A percentile compares a stretch with the other conserved stretches of the same genome.
phyloP scores from a whole-genome alignment of 2,888 invertebrate species.

The Apantesis nais region DNA sequence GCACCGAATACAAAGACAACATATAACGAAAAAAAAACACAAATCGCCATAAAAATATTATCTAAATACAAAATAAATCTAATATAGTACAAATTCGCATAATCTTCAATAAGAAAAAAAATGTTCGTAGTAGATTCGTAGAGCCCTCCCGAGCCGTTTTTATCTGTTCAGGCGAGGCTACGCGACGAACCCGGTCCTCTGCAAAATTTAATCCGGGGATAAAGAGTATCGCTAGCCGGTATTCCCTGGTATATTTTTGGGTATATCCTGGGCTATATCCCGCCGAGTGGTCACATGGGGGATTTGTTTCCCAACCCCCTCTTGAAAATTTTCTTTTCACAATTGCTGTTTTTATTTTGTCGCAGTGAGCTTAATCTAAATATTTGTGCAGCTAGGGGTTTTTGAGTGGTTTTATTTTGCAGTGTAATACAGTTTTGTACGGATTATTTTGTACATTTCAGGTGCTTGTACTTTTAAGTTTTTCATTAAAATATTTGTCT shows the following conservation, averaged over 20 bases:
- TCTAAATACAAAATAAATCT: slow-evolving; percentile 27
- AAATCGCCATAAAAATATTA: slow-evolving; percentile 27
- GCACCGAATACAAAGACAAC: not conserved
- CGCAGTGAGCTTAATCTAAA: slow-evolving; percentile 57
- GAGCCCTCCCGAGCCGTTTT: slow-evolving; percentile 53
- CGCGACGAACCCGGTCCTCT: slow-evolving; percentile 65
- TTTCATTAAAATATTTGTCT: not conserved
- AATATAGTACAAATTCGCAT: slow-evolving; percentile 43
- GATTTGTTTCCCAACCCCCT: slow-evolving; percentile 51
- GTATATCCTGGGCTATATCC: slow-evolving; percentile 55
- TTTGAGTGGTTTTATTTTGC: slow-evolving; percentile 36
- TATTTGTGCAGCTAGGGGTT: slow-evolving; percentile 54
- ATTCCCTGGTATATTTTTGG: slow-evolving; percentile 50
- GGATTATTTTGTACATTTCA: slow-evolving; percentile 5
- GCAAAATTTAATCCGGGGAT: slow-evolving; percentile 78
- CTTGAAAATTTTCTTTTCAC: slow-evolving; percentile 47
- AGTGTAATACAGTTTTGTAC: slow-evolving; percentile 26
- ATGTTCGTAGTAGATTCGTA: slow-evolving; percentile 46
- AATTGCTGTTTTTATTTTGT: slow-evolving; percentile 57
- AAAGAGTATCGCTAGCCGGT: slow-evolving; percentile 67
- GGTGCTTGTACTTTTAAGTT: not conserved
- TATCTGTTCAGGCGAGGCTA: slow-evolving; percentile 62
- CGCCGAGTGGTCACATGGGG: slow-evolving; percentile 64
- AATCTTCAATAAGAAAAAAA: slow-evolving; percentile 48
- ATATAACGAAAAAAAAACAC: not conserved